Conservation (phyloP, 2,113 vertebrate genomes). For the Oncorhynchus gorbuscha region DNA sequence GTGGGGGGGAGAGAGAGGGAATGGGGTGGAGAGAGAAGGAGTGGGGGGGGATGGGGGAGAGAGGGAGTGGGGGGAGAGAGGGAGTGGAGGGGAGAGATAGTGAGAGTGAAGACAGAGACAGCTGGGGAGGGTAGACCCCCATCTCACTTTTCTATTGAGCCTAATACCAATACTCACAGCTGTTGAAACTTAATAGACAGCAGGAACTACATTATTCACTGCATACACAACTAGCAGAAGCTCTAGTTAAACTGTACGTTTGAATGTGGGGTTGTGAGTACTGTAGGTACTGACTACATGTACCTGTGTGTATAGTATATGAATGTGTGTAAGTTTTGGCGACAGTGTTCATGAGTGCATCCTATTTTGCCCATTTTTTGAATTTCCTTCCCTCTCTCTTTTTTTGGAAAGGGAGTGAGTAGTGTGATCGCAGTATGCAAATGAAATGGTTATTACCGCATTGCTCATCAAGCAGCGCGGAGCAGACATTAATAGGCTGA, state of each 20-base stretch:
- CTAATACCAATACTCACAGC: constrained; percentile 6
- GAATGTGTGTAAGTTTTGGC: not conserved
- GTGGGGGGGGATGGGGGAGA: no score
- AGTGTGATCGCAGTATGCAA: constrained; percentile 91
- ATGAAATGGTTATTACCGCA: constrained; percentile 97
- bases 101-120: constrained; percentile 8
- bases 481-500: constrained; percentile 99
- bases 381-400: constrained; percentile 48
- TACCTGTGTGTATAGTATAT: not conserved
- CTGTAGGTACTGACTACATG: not conserved
- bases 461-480: constrained; percentile 97
- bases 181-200: not conserved
- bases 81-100: constrained; percentile 39
- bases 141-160: constrained; percentile 17
- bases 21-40: no score
- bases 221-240: not conserved
- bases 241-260: not conserved
- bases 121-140: not conserved
- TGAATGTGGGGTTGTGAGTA: not conserved
- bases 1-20: no score
- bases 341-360: constrained; percentile 25
- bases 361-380: constrained; percentile 19
- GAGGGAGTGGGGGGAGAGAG: no score
- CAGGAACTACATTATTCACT: not conserved
- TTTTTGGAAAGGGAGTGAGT: constrained; percentile 64